Percentiles rank a stretch among this genome's conserved stretches.
phyloP scores from a whole-genome alignment of 2,113 vertebrate genomes.

The Ailuropoda melanoleuca region DNA sequence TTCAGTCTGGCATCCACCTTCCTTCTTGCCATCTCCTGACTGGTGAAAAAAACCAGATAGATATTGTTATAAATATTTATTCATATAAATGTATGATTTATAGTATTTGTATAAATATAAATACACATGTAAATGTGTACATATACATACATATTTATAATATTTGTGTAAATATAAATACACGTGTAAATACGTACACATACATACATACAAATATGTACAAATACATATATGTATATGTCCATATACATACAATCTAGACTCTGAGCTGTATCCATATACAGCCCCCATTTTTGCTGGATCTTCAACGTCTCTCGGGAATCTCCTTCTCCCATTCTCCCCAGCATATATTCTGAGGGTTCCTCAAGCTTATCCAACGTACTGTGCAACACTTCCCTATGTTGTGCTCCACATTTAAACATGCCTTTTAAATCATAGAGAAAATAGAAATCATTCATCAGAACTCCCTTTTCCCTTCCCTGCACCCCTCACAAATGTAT shows the following conservation, averaged over 20 bases:
- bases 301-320: neutral
- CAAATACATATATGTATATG: neutral
- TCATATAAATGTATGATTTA: neutral
- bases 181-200: neutral
- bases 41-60: neutral
- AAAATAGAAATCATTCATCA: neutral
- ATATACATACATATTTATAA: neutral
- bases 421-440: neutral
- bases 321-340: neutral
- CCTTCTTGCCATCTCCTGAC: neutral
- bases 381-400: neutral
- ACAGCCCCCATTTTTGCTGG: neutral
- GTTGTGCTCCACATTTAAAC: neutral
- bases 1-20: neutral
- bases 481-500: neutral
- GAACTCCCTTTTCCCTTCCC: neutral
- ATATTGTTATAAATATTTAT: neutral
- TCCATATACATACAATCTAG: neutral
- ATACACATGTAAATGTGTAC: neutral
- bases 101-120: neutral
- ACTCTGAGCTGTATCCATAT: neutral
- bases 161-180: neutral
- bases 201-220: neutral
- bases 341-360: neutral
- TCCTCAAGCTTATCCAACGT: neutral